Conservation (phyloP, 2,888 invertebrate genomes). For the Parasteatoda lunata region DNA sequence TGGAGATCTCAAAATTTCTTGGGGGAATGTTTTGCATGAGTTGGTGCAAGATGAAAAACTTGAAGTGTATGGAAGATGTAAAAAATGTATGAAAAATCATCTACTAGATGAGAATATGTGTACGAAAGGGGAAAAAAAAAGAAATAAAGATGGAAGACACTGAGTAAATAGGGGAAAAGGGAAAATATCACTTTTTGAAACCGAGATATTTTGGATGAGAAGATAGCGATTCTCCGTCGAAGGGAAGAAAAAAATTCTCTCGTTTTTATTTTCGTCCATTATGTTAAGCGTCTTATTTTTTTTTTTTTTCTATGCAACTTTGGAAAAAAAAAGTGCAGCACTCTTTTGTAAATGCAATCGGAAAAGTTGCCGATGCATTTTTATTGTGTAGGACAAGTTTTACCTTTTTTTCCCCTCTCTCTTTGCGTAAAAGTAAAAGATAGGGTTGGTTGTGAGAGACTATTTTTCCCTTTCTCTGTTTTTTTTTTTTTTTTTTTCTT, state of each 20-base stretch:
- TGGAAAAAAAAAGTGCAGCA: conserved; percentile 12
- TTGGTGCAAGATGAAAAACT: conserved; percentile 60
- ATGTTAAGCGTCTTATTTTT: conserved; percentile 35
- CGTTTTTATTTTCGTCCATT: conserved; percentile 41
- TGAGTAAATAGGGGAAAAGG: conserved; percentile 42
- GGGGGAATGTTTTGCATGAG: conserved; percentile 66
- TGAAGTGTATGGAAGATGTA: not conserved
- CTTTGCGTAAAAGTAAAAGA: conserved; percentile 44
- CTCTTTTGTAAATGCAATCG: conserved; percentile 61
- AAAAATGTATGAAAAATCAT: conserved; percentile 23
- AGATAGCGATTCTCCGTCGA: too few species aligned
- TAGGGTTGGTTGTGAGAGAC: conserved; percentile 15
- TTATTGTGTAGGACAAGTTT: conserved; percentile 66
- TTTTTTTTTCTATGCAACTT: conserved; percentile 23
- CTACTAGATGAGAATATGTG: conserved; percentile 66
- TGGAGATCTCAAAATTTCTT: conserved; percentile 35
- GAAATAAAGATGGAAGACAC: conserved; percentile 17
- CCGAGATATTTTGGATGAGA: conserved; percentile 53
- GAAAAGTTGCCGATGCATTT: conserved; percentile 66
- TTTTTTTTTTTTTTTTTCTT: conserved; percentile 23
- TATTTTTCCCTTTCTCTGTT: conserved; percentile 20
- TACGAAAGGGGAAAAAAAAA: conserved; percentile 19
- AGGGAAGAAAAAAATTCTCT: too few species aligned
- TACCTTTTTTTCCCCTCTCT: not conserved
- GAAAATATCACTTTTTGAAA: conserved; percentile 62